Evolutionary conservation across 2,113 vertebrate genomes (phyloP), one percentile per base, ranked within the genome.

Genomic region (Elachura formosa): DNA sequence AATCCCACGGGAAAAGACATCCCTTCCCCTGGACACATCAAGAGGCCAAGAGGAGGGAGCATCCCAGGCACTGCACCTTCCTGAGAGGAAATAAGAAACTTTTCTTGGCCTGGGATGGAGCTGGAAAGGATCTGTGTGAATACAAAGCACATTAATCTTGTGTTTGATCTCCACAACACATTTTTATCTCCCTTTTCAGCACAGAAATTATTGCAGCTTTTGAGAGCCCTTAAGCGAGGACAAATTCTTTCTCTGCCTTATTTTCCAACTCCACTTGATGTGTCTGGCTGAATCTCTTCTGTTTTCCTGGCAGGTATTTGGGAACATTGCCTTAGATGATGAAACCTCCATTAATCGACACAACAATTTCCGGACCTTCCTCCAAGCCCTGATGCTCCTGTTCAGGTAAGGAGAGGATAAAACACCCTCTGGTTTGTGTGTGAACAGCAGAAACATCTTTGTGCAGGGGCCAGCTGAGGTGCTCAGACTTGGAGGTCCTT

Each of bases 361-460:
- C 97, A 99, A 99, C 91, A 99, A 99, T 96, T 99, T 99, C 94
- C 98, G 98, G 11, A 99, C 99, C 1, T 99, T 99, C 87, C 97
- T 99, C 14, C 99, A 99, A 76, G 99, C 99, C 16, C 95, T 99
- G 89, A 99, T 99, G 99, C 98, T 99, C 48, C 97, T 99, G 16
- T 99, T 99, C 98, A 99, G 99, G 99, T 99, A 83, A 96, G 38
- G 25, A 13, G 14, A 36, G 43, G 20, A 21, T 5, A 14, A 40
- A 54, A 72, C 8, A 10, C 24, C 10, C 1, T 7, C n/a, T 14
- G 19, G 6, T 21, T 22, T 48, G 33, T 4, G 19, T 14, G 18
- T 1, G 11, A 72, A 4, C 45, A 29, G 8, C 17, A 41, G 29
- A 38, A 25, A 13, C 31, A 5, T 14, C 16, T 22, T 40, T 23